Evolutionary conservation across 2,888 invertebrate genomes (phyloP).

Genomic region (Brachypterus glaber): DNA sequence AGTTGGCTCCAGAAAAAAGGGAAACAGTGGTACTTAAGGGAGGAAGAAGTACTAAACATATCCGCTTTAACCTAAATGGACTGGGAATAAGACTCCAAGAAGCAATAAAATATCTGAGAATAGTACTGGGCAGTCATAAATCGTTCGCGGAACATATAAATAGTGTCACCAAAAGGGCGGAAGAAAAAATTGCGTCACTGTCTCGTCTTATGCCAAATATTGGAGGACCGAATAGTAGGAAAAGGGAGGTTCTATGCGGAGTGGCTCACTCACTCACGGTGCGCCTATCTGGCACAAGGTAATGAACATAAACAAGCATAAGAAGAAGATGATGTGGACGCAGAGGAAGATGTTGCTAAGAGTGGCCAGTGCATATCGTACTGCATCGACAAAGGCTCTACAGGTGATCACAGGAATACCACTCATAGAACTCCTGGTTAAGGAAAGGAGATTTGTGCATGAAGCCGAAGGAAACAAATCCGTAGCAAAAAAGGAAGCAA

Average conservation of each 20-base stretch:
- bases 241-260: constrained; percentile 9
- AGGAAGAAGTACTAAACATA: constrained; percentile 3
- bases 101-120: constrained; percentile 13
- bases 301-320: constrained; percentile 7
- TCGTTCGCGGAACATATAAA: constrained; percentile 7
- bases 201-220: constrained; percentile 9
- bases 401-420: constrained; percentile 11
- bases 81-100: constrained; percentile 3
- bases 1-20: constrained; percentile 11
- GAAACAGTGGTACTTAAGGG: constrained; percentile 11
- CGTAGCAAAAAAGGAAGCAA: not conserved
- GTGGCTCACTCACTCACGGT: constrained; percentile 16
- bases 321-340: constrained; percentile 3
- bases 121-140: constrained; percentile 8
- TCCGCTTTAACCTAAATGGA: constrained; percentile 6
- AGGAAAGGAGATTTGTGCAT: constrained; percentile 12
- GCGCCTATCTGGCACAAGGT: constrained; percentile 15
- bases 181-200: constrained; percentile 1
- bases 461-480: not conserved
- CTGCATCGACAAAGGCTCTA: constrained; percentile 11
- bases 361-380: constrained; percentile 13
- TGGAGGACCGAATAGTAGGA: constrained; percentile 7
- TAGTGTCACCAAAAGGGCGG: constrained; percentile 11
- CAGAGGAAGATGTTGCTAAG: constrained; percentile 10
- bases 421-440: constrained; percentile 15